Evolutionary conservation across 2,113 vertebrate genomes (phyloP).

Genomic region (Mohoua ochrocephala): DNA sequence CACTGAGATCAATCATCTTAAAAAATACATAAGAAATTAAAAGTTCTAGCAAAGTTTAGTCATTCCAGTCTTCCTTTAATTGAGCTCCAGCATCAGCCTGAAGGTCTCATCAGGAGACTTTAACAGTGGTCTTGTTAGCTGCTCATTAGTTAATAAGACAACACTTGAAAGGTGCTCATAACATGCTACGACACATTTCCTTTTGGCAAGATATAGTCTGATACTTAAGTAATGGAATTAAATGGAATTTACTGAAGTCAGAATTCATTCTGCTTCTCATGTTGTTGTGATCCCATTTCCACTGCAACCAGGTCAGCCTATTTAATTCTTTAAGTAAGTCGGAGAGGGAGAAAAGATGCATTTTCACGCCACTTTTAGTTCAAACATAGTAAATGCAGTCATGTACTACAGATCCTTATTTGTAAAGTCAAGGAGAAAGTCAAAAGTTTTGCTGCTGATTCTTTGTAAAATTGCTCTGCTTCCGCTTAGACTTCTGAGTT

Average conservation of each 20-base stretch:
- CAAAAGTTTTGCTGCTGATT: constrained; percentile 33
- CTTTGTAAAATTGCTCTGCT: constrained; percentile 33
- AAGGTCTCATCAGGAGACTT: neutral
- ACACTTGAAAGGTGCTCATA: constrained; percentile 11
- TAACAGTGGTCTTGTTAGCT: neutral
- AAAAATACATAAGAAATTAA: neutral
- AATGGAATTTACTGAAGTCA: neutral
- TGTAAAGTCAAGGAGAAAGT: constrained; percentile 41
- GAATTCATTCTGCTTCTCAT: neutral
- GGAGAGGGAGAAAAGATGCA: neutral
- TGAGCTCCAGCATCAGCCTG: neutral
- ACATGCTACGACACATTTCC: neutral
- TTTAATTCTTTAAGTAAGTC: neutral
- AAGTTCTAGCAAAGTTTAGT: neutral
- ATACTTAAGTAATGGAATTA: neutral
- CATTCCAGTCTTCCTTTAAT: constrained; percentile 13
- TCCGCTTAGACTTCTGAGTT: constrained; percentile 40
- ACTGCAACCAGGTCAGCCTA: neutral
- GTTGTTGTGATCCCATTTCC: neutral
- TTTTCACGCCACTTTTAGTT: neutral
- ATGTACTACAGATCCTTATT: constrained; percentile 38
- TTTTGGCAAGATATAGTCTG: neutral
- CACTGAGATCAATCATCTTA: neutral
- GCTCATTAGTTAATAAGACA: neutral
- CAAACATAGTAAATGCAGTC: neutral